Evolutionary conservation across 2,113 vertebrate genomes (phyloP).

Genomic region (Mustela lutreola): DNA sequence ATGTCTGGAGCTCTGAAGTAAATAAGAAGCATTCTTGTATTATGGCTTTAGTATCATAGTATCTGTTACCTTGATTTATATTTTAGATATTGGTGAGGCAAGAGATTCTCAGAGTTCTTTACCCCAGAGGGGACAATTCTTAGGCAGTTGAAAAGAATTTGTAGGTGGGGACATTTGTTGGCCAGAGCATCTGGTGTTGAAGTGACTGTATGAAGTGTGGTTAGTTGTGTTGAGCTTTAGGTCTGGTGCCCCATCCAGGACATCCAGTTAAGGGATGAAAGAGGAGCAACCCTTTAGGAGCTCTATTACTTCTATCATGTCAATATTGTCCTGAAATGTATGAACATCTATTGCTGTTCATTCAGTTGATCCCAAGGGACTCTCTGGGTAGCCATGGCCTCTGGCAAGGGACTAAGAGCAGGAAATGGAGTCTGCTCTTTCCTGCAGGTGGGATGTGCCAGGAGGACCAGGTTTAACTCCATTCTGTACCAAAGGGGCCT

Average conservation of each 20-base stretch:
- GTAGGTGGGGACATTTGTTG: not conserved
- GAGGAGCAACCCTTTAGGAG: not conserved
- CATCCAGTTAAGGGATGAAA: not conserved
- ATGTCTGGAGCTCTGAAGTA: not conserved
- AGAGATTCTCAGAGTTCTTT: not conserved
- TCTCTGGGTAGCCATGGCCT: not conserved
- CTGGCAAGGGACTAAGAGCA: not conserved
- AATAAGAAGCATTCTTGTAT: not conserved
- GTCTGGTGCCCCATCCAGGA: not conserved
- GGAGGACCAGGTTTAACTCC: not conserved
- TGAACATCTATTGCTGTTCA: not conserved
- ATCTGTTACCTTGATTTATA: slow-evolving; percentile 1
- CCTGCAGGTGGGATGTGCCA: not conserved
- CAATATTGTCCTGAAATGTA: not conserved
- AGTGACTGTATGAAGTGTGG: not conserved
- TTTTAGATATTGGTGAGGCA: not conserved
- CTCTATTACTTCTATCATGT: not conserved
- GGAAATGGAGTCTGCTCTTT: not conserved
- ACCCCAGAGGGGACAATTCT: not conserved
- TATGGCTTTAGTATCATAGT: not conserved
- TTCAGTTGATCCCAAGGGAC: not conserved
- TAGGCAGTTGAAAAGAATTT: not conserved
- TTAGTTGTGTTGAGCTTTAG: not conserved
- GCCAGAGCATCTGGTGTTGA: not conserved
- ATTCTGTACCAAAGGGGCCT: not conserved